Percentiles rank a stretch among this genome's conserved stretches.
These are phyloP conservation scores for Lepidurus arcticus DNA, from an alignment of 1,140 invertebrate species.

Conservation along the genomic window DNA sequence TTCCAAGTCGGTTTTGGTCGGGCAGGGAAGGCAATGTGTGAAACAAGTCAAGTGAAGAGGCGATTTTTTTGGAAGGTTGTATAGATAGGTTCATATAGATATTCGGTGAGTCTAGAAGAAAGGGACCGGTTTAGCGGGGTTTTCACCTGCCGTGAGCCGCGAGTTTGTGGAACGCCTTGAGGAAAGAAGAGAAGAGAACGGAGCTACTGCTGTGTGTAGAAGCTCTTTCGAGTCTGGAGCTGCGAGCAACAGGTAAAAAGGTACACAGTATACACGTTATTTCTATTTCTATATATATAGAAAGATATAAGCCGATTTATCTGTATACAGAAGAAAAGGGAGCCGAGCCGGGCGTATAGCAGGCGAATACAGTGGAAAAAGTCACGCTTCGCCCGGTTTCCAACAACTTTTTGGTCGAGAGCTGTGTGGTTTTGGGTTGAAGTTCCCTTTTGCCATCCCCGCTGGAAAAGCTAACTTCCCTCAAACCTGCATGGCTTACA, in stretches of 20 bases:
- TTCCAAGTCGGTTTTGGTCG: no score
- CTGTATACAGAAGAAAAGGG: no score
- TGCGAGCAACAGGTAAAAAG: no score
- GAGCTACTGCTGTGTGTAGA: no score
- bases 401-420: neutral
- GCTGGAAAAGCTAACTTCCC: neutral
- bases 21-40: no score
- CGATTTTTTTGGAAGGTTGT: neutral
- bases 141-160: neutral
- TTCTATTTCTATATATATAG: neutral
- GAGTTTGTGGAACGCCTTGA: constrained; percentile 1
- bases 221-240: no score
- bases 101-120: neutral
- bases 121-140: constrained; percentile 7
- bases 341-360: no score
- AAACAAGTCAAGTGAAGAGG: neutral
- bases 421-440: neutral
- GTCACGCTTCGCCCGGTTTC: constrained; percentile 14
- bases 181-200: neutral
- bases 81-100: neutral
- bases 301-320: neutral
- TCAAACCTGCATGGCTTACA: neutral
- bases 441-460: neutral
- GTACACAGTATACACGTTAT: neutral
- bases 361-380: neutral